A percentile compares a stretch with the other conserved stretches of the same genome.
Conservation (phyloP, 2,113 vertebrate genomes). For the Tetrao urogallus region DNA sequence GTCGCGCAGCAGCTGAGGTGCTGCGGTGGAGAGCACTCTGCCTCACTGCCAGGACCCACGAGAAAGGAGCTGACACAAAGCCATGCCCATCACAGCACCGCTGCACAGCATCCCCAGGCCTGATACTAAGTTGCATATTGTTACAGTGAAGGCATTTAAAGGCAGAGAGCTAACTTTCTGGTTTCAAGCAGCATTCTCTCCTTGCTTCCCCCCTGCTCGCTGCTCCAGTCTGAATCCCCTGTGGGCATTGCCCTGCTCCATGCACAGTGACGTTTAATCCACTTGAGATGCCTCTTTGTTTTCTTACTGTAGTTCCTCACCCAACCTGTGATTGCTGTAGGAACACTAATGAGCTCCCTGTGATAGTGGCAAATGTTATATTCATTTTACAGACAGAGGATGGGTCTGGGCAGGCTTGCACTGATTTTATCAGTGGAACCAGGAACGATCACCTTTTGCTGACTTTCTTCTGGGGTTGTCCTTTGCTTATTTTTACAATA, state of each 20-base stretch:
- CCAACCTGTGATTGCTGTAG: neutral
- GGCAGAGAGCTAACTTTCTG: neutral
- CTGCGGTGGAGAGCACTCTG: rapidly evolving
- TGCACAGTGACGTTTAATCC: neutral
- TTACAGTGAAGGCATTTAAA: neutral
- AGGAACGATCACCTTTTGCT: neutral
- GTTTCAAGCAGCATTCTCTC: neutral
- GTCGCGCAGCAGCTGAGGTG: rapidly evolving
- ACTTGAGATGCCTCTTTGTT: neutral
- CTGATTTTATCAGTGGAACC: neutral
- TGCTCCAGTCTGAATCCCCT: neutral
- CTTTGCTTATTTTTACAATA: neutral
- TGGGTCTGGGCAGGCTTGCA: neutral
- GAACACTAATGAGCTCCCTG: neutral
- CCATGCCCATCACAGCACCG: neutral
- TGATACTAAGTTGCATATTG: rapidly evolving
- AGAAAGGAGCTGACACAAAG: rapidly evolving
- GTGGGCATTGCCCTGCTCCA: neutral
- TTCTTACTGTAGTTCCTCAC: neutral
- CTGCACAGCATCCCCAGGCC: rapidly evolving
- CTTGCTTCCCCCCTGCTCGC: neutral
- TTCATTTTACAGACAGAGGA: neutral
- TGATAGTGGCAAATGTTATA: neutral
- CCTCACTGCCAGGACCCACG: rapidly evolving
- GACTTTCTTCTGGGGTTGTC: neutral